Base-by-base conservation (phyloP, 92 coral and sea anemone genomes). In the Epizoanthus ramosus region DNA sequence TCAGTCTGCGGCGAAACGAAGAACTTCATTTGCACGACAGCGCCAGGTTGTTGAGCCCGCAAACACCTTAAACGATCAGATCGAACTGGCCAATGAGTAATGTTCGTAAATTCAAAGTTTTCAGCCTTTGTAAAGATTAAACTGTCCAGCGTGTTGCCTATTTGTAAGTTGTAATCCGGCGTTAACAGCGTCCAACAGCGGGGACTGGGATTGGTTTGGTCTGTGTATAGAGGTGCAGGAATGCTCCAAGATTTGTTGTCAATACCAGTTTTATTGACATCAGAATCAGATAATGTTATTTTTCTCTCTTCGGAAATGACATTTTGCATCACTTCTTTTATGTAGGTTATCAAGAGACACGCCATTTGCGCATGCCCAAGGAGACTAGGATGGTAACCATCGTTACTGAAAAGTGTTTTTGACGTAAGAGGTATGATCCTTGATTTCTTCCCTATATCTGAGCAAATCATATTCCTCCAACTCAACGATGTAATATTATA, bases 361-460 rank as follows among this genome's bases (percentile, higher is more conserved):
- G 99, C 97, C 81, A 91, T 91, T 82, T 97, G 99, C 53, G 98
- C 98, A 82, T 97, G 99, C 17, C 99, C 99, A 18, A 94, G 91
- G 4, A 97, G 87, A 82, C 96, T 94, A 5, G 99, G 99, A 58
- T 97, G 99, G 53, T 94, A 94, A 0, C 98, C 99, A 75, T 97
- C 99, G 12, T 91, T 91, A 69, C 99, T 91, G 88, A 97, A 97
- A 54, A 97, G 85, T 43, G 85, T 87, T 68, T 80, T 57, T 4
- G 91, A 74, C 0, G 87, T 73, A 65, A 93, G 52, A 5, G 85
- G 79, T 15, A 80, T 14, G 24, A 3, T 58, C 19, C 71, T 87
- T 10, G 82, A 77, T 45, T 77, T 84, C 21, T 73, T 54, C 1
- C 73, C 85, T 56, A 87, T 90, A 53, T 90, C 71, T 14, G 92